Base-by-base conservation (phyloP, 2,797 vertebrate species). In the Mormyrops attenuatus region DNA sequence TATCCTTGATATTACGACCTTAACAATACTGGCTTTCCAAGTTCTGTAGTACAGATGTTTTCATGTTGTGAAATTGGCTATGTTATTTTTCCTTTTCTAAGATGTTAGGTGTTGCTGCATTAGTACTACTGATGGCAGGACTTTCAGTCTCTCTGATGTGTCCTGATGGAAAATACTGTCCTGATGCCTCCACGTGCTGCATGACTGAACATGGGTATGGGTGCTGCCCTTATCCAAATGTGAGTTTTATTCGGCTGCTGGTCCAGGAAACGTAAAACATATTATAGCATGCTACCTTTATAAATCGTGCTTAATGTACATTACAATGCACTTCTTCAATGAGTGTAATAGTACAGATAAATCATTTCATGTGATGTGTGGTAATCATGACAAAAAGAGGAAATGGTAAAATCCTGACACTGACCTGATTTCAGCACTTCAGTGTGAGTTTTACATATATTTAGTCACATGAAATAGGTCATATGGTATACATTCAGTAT, bases 131-230 rank as follows among this genome's bases (percentile, higher is more conserved):
- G 50, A 30, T 4, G 9, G 50, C 85, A 55, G 22, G 26, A 49
- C 26, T 38, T 38, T 86, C 49, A 15, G 22, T 6, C 49, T 86
- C 85, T 55, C 22, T 86, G 22, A 53, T 20, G 1, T 86, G 85
- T 86, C 85, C 85, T 55, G 85, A 86, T 86, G 85, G 85, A 86
- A 86, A 86, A 15, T 15, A 4, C 20, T 86, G 85, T 86, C 26
- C 85, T 85, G 82, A 85, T 47, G 26, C 47, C 38, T 49, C 41
- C n/a, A 85, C 44, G n/a, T 85, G 44, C 82, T 85, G 82, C 85
- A 86, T 2, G 85, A 86, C 4, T 15, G 85, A 86, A 15, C 0
- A 3, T 13, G 85, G 15, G 13, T 34, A 86, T 11, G 7, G 0
- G 4, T 86, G 85, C 85, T 86, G 85, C 13, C 85, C 22, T 3